Evolutionary conservation across 2,113 vertebrate genomes (phyloP).

Genomic region (Mus musculus): GRCm39 chr2:28771501-28772000

Average conservation of each 20-base stretch:
- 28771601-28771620: background rate
- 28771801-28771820: background rate
- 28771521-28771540: background rate
- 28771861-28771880: conserved; percentile 24
- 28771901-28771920: conserved; percentile 9
- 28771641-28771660: background rate
- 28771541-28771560: background rate
- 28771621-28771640: background rate
- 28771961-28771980: background rate
- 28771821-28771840: no score
- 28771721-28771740: background rate
- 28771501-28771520: background rate
- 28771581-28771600: background rate
- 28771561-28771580: background rate
- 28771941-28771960: background rate
- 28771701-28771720: background rate
- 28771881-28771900: background rate
- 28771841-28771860: background rate
- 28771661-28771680: background rate
- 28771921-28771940: background rate
- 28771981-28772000: background rate
- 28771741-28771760: background rate
- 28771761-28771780: background rate
- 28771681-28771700: conserved; percentile 25
- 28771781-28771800: background rate